Percentiles rank a stretch among this genome's conserved stretches.
Conservation (phyloP, 2,888 invertebrate genomes). For the Eupithecia exiguata region DNA sequence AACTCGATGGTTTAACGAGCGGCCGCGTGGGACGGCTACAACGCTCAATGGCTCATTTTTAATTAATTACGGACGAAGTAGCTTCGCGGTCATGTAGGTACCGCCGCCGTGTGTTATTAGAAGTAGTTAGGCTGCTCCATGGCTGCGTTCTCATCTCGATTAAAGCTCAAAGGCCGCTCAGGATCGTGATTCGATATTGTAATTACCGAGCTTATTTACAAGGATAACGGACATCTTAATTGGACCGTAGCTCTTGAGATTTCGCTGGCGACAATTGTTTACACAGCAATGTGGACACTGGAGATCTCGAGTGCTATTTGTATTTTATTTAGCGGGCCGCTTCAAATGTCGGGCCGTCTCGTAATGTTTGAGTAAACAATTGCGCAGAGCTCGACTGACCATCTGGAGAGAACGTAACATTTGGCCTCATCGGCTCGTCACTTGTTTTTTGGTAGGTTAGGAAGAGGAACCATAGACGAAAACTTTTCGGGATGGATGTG, state of each 20-base stretch:
- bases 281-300: conserved; percentile 71
- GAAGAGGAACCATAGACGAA: conserved; percentile 59
- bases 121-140: conserved; percentile 63
- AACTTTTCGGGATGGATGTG: conserved; percentile 66
- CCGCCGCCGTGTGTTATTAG: conserved; percentile 60
- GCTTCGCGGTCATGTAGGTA: conserved; percentile 51
- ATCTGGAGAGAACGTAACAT: conserved; percentile 81
- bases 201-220: conserved; percentile 75
- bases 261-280: conserved; percentile 73
- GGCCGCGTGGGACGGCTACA: conserved; percentile 73
- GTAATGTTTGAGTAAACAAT: conserved; percentile 82
- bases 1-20: conserved; percentile 73
- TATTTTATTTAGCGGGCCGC: conserved; percentile 81
- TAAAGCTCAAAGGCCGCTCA: conserved; percentile 67
- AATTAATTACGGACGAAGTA: conserved; percentile 70
- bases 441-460: conserved; percentile 19
- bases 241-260: conserved; percentile 71
- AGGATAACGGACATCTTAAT: conserved; percentile 80
- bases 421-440: conserved; percentile 59
- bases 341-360: conserved; percentile 82
- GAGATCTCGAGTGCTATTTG: conserved; percentile 76
- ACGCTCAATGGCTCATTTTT: conserved; percentile 73
- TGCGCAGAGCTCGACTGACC: conserved; percentile 75
- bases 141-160: conserved; percentile 74
- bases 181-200: conserved; percentile 80